Conservation (phyloP, 2,113 vertebrate genomes). For the Diphyllodes magnificus region DNA sequence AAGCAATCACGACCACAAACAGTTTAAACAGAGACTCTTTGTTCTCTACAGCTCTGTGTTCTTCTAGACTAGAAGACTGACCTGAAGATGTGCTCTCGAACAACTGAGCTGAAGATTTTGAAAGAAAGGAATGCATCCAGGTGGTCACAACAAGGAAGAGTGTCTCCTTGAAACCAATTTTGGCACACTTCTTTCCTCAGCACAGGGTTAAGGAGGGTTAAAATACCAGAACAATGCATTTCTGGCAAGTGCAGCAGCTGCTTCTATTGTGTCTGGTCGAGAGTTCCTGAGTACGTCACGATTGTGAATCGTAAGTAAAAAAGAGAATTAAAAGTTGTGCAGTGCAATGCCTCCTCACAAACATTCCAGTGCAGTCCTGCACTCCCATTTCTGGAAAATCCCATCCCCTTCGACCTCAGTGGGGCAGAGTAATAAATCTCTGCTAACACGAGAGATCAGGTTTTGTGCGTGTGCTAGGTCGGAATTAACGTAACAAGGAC, state of each 20-base stretch:
- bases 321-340: neutral
- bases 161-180: neutral
- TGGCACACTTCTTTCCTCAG: neutral
- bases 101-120: neutral
- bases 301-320: neutral
- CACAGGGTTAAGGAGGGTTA: neutral
- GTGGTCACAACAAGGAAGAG: neutral
- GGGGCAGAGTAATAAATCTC: neutral
- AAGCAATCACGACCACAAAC: neutral
- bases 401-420: neutral
- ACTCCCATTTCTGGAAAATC: neutral
- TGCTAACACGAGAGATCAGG: neutral
- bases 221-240: neutral
- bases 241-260: neutral
- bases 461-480: neutral
- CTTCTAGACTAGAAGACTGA: neutral
- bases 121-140: neutral
- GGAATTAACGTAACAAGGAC: neutral
- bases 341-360: neutral
- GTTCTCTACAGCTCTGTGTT: neutral
- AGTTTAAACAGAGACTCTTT: neutral
- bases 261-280: neutral
- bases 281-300: neutral
- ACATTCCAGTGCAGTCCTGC: neutral
- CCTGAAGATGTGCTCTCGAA: neutral